These are phyloP conservation scores for Tenthredo distinguenda DNA, from an alignment of 2,888 invertebrate species.

Conservation along the genomic window DNA sequence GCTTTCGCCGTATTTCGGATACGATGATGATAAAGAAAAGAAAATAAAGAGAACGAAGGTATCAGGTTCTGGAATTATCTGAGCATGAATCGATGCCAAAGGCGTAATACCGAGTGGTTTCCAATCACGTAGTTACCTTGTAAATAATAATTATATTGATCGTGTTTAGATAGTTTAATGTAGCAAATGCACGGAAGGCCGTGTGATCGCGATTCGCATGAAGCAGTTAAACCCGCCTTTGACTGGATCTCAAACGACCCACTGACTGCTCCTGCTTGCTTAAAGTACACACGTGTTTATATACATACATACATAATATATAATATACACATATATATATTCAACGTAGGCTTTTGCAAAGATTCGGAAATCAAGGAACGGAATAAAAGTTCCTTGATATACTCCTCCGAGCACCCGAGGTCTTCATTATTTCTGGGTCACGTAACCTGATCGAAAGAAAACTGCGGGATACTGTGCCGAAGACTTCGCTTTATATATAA, in stretches of 20 bases:
- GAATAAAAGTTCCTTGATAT: not conserved
- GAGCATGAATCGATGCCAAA: not conserved
- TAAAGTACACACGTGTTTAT: not conserved
- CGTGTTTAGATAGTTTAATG: conserved; percentile 17
- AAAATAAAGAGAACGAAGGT: not conserved
- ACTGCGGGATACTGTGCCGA: not conserved
- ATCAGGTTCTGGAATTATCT: not conserved
- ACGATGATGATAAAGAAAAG: not conserved
- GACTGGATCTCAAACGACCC: not conserved
- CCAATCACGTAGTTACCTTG: not conserved
- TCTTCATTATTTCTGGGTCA: conserved; percentile 21
- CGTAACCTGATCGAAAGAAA: conserved; percentile 3
- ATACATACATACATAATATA: too few relatives aligned
- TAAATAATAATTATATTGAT: conserved; percentile 40
- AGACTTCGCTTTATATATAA: not conserved
- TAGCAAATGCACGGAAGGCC: conserved; percentile 6
- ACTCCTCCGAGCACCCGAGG: not conserved
- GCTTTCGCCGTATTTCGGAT: not conserved
- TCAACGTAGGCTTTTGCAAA: not conserved
- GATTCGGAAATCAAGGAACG: not conserved
- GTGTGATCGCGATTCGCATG: not conserved
- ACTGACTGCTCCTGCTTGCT: not conserved
- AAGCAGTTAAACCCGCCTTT: not conserved
- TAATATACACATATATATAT: too few relatives aligned
- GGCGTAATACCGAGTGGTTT: not conserved